Evolutionary conservation across 2,113 vertebrate genomes (phyloP), one percentile per base, ranked within the genome.

Genomic region (Cyprinodon variegatus): DNA sequence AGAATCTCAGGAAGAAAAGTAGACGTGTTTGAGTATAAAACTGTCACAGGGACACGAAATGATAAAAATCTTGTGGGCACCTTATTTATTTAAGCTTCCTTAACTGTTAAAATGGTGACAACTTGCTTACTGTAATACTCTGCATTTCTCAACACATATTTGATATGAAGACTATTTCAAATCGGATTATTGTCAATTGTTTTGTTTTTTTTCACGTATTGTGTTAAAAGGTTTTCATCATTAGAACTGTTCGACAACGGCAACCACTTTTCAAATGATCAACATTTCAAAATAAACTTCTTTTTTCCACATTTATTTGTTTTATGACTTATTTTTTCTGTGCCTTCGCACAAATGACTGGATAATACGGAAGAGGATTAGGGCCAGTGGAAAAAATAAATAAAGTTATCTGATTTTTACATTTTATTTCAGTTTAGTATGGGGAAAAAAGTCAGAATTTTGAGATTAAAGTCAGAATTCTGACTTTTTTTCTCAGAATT

Each of bases 1-100:
- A 64, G 83, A 78, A 81, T 90, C 92, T 93, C 92, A 93, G 92
- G 92, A 93, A 92, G 79, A 78, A 40, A 59, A 75, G 68, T 43
- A 84, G 50, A 81, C 74, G 68, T 86, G 83, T 79, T 82, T 80
- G 88, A 86, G 7, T 77, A 85, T 86, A 14, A 81, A 83, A 77
- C 36, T 70, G 81, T 82, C 53, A 64, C 59, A 70, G 61, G 64
- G 72, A 77, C 8, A 50, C 65, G 13, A 53, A 57, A 41, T 59
- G 59, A 64, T 9, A 63, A 62, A 65, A 63, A 65, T 72, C 22
- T 68, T 72, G 37, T 70, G 22, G 70, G 68, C 76, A 83, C 70
- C 77, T 76, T 86, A 82, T 89, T 90, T 86, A 84, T 87, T 85
- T 4, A 73, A 62, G 48, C 29, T 41, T 64, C 57, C 29, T 43